A percentile compares a stretch with the other conserved stretches of the same genome.
Conservation (phyloP, 2,797 vertebrate species). For the Helarctos malayanus region DNA sequence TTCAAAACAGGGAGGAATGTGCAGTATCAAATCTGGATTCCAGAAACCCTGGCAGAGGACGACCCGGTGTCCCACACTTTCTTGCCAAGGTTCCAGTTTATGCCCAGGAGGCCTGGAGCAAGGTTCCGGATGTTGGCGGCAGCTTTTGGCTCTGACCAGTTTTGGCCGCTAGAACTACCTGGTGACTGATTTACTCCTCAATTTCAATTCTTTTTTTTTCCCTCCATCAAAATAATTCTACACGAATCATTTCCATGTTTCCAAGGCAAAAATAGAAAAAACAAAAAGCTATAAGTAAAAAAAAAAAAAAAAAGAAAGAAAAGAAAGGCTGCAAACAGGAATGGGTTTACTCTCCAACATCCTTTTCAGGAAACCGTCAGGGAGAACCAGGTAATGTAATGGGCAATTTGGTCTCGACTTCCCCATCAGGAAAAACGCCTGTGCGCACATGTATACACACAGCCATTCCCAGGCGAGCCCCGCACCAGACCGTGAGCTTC, state of each 20-base stretch:
- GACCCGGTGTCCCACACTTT: conserved; percentile 48
- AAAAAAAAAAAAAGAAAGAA: neutral
- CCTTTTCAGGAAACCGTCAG: conserved; percentile 54
- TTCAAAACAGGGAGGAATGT: conserved; percentile 13
- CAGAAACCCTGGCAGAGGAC: conserved; percentile 59
- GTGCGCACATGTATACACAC: neutral
- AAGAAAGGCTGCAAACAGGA: neutral
- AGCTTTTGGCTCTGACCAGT: conserved; percentile 31
- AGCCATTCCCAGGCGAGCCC: neutral
- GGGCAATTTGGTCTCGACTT: conserved; percentile 45
- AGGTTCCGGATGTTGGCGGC: neutral
- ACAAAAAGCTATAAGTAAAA: neutral
- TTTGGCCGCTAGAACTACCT: conserved; percentile 63
- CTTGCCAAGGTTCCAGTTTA: conserved; percentile 75
- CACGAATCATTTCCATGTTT: conserved; percentile 71
- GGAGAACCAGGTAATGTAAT: conserved; percentile 25
- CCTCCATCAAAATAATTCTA: conserved; percentile 45
- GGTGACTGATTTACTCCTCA: conserved; percentile 70
- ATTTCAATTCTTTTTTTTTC: conserved; percentile 52
- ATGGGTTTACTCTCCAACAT: conserved; percentile 51
- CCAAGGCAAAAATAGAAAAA: conserved; percentile 62
- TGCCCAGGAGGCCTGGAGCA: neutral
- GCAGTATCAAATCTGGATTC: conserved; percentile 59
- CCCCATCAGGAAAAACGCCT: neutral
- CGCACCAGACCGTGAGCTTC: neutral